A percentile compares a stretch with the other conserved stretches of the same genome.
These are phyloP conservation scores for Parasteatoda lunata DNA, from an alignment of 2,888 invertebrate genomes.

Conservation along the genomic window DNA sequence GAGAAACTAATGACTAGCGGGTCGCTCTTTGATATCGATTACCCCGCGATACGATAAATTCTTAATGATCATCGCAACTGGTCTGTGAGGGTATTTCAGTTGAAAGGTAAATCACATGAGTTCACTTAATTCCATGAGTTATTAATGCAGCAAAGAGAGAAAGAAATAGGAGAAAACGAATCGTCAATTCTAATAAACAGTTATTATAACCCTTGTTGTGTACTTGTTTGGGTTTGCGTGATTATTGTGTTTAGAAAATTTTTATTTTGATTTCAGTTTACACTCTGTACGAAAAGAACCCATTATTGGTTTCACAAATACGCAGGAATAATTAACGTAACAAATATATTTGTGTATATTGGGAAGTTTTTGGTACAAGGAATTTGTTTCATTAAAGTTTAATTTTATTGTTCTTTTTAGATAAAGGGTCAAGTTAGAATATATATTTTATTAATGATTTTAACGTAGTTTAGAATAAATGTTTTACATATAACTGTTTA, in stretches of 20 bases:
- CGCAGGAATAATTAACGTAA: too few relatives aligned
- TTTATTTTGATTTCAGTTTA: too few relatives aligned
- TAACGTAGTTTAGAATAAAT: too few relatives aligned
- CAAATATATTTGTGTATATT: too few relatives aligned
- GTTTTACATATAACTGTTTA: too few relatives aligned
- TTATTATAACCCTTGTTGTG: constrained; percentile 1
- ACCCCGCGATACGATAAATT: constrained; percentile 30
- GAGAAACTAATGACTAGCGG: constrained; percentile 46
- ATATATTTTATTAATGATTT: too few relatives aligned
- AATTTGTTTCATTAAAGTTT: too few relatives aligned
- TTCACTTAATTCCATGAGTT: constrained; percentile 55
- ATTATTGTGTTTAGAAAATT: neutral
- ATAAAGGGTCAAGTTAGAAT: too few relatives aligned
- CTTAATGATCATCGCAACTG: constrained; percentile 44
- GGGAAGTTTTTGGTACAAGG: too few relatives aligned
- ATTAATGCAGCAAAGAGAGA: constrained; percentile 43
- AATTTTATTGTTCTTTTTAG: too few relatives aligned
- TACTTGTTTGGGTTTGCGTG: neutral
- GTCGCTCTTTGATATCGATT: constrained; percentile 41
- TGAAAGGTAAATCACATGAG: constrained; percentile 57
- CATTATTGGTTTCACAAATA: too few relatives aligned
- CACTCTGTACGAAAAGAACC: too few relatives aligned
- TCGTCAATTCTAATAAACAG: constrained; percentile 22
- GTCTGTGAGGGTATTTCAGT: constrained; percentile 39
- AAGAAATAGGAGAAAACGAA: neutral